Base-by-base conservation (phyloP, 2,113 vertebrate species). In the Peromyscus polionotus region DNA sequence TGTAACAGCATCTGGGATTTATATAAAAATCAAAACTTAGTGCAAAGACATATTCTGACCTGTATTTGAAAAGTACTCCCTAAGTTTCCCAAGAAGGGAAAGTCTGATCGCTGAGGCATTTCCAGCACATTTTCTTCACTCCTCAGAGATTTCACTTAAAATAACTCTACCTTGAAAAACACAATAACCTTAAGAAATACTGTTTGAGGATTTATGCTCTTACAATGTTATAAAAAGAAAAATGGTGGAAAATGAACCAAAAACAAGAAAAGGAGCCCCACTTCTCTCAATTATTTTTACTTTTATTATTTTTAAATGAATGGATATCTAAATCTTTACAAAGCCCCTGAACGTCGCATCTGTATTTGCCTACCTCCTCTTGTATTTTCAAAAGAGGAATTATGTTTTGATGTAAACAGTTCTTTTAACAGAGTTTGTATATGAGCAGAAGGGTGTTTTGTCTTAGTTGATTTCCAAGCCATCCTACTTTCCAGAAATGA, bases 11-110 rank as follows among this genome's bases (percentile, higher is more conserved):
- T 39, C 72, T 96, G 80, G 54, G 65, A 96, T 73, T 95, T 92
- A 75, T 39, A 95, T 73, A 92, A 96, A 98, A 91, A 94, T 83
- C 59, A 95, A 95, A 97, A 88, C 45, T 92, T 80, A 88, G 36
- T 89, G 59, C 59, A 95, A 90, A 96, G 59, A 83, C n/a, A 95
- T 65, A 77, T 88, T 96, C 65, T 95, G 88, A 96, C 94, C 95
- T 95, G 22, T 17, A 91, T 96, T 92, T 96, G 72, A 79, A 95
- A 95, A 93, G 59, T 63, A 63, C 14, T 65, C 31, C 70, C 22
- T 39, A 92, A 84, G 51, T 91, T 92, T 95, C 42, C 59, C 65
- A 95, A 77, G 59, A 96, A 96, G 39, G 26, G 88, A 95, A 73
- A 8, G 77, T 93, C 51, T 92, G 92, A 79, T 48, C n/a, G 17